Evolutionary conservation across 2,113 vertebrate species (phyloP), one percentile per base, ranked within the genome.

Genomic region (Zosterops lateralis): DNA sequence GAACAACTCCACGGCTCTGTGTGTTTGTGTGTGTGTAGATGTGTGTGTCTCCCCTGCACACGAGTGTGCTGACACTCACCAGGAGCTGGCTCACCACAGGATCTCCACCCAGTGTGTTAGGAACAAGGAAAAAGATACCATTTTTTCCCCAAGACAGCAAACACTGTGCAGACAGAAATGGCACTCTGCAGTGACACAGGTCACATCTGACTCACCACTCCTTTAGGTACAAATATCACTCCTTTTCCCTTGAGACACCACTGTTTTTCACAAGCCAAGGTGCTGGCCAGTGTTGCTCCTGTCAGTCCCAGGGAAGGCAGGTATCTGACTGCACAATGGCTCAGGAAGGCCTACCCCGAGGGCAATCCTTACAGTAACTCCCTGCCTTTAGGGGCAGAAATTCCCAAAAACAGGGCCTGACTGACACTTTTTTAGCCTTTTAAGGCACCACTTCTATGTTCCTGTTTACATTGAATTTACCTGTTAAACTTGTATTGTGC

Each of bases 1-100:
- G 14, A 74, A 62, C 19, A 38, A 12, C 54, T 29, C 1, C 7
- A 38, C 1, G 0, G 40, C 62, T 54, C 19, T 26, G 24, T 15
- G 5, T 13, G 21, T 19, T 21, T 8, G 18, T 57, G 48, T 50
- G 29, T 11, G 25, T 7, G 19, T 16, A 38, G 38, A 38, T 38
- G 7, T 2, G 6, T 3, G 6, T 24, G 14, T 32, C 32, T 45
- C 4, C 2, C 40, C 0, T 28, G 29, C 29, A 1, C 22, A 54
- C 14, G 6, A 1, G 0, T 4, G 36, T 56, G 17, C 60, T 54
- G 42, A 70, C 61, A 25, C 28, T 26, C 38, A 73, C 75, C 87
- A 12, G 8, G 47, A 25, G 44, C 18, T 22, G 16, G 44, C 17
- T 36, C 38, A 21, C 72, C 64, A 19, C 8, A 12, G n/a, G 31